Base-by-base conservation (phyloP, 2,113 vertebrate species). In the Nycticebus coucang region DNA sequence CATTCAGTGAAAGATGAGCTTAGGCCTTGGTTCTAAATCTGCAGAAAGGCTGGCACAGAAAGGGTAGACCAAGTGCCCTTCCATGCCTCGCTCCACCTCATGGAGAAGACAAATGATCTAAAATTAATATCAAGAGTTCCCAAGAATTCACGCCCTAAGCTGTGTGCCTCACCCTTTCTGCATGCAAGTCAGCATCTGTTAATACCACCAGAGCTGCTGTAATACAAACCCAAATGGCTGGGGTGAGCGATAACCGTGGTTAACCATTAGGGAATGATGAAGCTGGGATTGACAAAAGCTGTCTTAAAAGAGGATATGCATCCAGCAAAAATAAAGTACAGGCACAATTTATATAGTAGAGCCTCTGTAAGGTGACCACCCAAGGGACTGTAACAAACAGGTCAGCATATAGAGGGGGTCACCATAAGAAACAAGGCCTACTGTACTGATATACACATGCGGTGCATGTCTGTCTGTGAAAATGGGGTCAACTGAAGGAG, bases 101-200 rank as follows among this genome's bases (percentile, higher is more conserved):
- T 37, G 41, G 26, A 69, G 26, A 53, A 81, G 86, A 60, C 26
- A 82, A 64, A 28, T 57, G 13, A 81, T 45, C 64, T 66, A 14
- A 84, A 85, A 75, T 1, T 17, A 22, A 13, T 28, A 19, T 6
- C 4, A n/a, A 33, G 33, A 7, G 68, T 68, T 21, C 4, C 9
- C 53, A 1, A 2, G 7, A 35, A 24, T 4, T 1, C 0, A n/a
- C 7, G 5, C 12, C 15, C n/a, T 28, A 8, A 19, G 8, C 24
- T 22, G 60, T 19, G 22, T 18, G 15, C 37, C 30, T 74, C 30
- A 59, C 19, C 11, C 17, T 8, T 50, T 30, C 15, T 19, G n/a
- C 59, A 7, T 2, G 5, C 41, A 30, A 22, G 8, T n/a, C 62
- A 79, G 72, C 8, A 10, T 57, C 79, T 50, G 5, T 18, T 78